Evolutionary conservation across 2,113 vertebrate species (phyloP), one percentile per base, ranked within the genome.

Genomic region (Rafetus swinhoei): DNA sequence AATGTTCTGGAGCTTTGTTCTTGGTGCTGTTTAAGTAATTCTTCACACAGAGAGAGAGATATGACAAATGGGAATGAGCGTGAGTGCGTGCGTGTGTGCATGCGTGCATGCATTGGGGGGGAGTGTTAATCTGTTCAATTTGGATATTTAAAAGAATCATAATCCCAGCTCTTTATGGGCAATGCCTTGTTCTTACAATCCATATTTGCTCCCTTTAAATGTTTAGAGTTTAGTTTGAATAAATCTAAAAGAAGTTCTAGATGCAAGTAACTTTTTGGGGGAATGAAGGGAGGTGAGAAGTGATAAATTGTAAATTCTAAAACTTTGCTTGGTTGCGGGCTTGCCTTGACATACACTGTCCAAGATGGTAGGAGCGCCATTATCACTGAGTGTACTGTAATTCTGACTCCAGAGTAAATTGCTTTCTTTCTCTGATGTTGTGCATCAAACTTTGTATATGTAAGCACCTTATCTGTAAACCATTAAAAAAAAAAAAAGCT

Each of bases 151-250:
- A 93, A 82, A 85, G 0, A 14, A 22, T 50, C 57, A 92, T 90
- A 84, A 86, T 91, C 12, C 9, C 82, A 50, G 80, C 84, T 95
- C 52, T 55, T 84, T 57, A 86, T 87, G 90, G 90, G 90, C 77
- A 27, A 87, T 32, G 80, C 45, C 96, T 69, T 95, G 86, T 88
- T 92, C 79, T 96, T 35, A 9, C 59, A 62, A 82, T 94, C 95
- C 79, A 93, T 87, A 85, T 95, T 81, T 94, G n/a, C 65, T 87
- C 77, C 50, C 80, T 95, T 97, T 96, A 91, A 96, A 95, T 16
- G 16, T 69, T 69, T 60, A 54, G 84, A 94, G 92, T 83, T 94
- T 93, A 82, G 91, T 95, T 87, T 84, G 87, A 92, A 84, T 45
- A 80, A 50, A 53, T 45, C 14, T 84, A 92, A 82, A 93, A 87